phyloP scores from a whole-genome alignment of 2,797 vertebrate species.

The Geotria australis region DNA sequence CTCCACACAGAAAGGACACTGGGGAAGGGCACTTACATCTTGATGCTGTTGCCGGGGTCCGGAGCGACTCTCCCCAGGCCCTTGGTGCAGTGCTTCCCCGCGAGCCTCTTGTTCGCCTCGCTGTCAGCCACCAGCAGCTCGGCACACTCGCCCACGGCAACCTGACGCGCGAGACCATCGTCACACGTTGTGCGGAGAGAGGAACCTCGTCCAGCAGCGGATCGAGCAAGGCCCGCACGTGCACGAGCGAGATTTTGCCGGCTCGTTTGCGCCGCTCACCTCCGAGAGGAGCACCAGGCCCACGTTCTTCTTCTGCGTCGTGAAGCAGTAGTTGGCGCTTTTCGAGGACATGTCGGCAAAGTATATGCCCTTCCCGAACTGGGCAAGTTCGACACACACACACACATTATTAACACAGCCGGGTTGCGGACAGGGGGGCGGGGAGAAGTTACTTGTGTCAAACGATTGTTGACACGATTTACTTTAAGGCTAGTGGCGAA shows the following conservation, averaged over 20 bases:
- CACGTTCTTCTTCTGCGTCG: conserved; percentile 16
- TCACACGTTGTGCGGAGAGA: too few relatives aligned
- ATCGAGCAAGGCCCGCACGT: too few relatives aligned
- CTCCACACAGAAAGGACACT: too few relatives aligned
- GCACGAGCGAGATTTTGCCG: too few relatives aligned
- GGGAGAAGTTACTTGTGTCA: too few relatives aligned
- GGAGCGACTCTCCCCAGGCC: conserved; percentile 40
- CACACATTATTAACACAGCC: too few relatives aligned
- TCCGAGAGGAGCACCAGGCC: conserved; percentile 44
- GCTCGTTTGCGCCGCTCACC: conserved; percentile 10
- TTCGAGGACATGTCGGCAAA: conserved; percentile 80
- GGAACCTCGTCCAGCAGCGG: too few relatives aligned
- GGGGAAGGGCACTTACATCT: conserved; percentile 13
- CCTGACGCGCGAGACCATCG: conserved; percentile 11
- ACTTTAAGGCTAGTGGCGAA: too few relatives aligned
- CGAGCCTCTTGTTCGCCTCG: conserved; percentile 21
- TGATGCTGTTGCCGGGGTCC: conserved; percentile 12
- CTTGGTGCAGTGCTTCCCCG: conserved; percentile 48
- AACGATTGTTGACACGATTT: too few relatives aligned
- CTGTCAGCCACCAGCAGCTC: conserved; percentile 35
- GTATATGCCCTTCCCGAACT: conserved; percentile 79
- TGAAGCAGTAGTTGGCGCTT: conserved; percentile 62
- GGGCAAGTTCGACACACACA: neutral
- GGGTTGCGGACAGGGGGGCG: too few relatives aligned
- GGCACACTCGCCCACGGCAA: conserved; percentile 41